These are phyloP conservation scores for Nycticorax nycticorax DNA, from an alignment of 2,113 vertebrate species.

Conservation along the genomic window DNA sequence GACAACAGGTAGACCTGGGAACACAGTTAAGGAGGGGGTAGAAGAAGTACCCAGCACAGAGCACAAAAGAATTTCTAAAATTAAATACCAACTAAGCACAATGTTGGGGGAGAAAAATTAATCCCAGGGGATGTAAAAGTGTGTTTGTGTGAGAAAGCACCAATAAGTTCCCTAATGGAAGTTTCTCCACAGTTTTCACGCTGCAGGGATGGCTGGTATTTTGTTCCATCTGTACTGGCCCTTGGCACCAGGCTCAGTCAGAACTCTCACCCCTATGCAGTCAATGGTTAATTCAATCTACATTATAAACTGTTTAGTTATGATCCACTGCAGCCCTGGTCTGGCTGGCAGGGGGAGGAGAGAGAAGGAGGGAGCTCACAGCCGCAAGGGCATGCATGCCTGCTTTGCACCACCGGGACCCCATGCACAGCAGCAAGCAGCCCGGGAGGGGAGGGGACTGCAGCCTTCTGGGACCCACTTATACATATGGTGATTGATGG, in stretches of 20 bases:
- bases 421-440: background rate
- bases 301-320: background rate
- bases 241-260: background rate
- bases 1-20: background rate
- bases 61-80: background rate
- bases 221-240: background rate
- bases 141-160: background rate
- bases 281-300: background rate
- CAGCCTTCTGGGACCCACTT: background rate
- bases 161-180: background rate
- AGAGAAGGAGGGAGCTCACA: background rate
- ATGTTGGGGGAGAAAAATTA: background rate
- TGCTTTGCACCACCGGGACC: background rate
- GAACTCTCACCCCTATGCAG: no score
- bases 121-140: background rate
- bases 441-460: no score
- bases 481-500: accelerated
- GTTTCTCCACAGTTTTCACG: background rate
- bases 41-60: background rate
- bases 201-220: background rate
- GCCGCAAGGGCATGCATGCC: background rate
- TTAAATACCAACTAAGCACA: background rate
- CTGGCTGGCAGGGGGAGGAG: background rate
- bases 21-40: background rate
- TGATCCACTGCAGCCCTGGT: background rate